These are phyloP conservation scores for Sitobion miscanthi DNA, from an alignment of 1,140 invertebrate species.

Conservation along the genomic window DNA sequence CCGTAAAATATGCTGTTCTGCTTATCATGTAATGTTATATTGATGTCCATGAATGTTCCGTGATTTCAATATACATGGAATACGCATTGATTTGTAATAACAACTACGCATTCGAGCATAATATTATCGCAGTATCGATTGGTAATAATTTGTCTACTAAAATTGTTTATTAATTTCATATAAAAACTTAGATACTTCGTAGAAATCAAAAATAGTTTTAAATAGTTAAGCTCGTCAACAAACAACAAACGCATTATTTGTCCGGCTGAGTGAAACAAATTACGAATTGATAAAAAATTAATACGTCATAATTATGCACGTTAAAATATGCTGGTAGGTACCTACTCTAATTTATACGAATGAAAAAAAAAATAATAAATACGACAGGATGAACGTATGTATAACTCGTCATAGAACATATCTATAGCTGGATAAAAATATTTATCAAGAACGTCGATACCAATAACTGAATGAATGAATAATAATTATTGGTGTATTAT, in stretches of 20 bases:
- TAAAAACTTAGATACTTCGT: not conserved
- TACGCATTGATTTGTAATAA: not conserved
- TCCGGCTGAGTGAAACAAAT: not conserved
- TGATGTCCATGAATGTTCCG: too few species aligned
- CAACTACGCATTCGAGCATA: not conserved
- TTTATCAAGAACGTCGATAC: not conserved
- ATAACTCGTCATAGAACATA: not conserved
- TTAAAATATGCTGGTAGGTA: not conserved
- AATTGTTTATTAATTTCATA: not conserved
- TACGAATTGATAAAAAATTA: not conserved
- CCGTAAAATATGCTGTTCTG: not conserved
- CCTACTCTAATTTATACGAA: not conserved
- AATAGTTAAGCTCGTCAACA: not conserved
- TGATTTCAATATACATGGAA: not conserved
- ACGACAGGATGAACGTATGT: not conserved
- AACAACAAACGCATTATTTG: not conserved
- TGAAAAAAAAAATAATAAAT: not conserved
- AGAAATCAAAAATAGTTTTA: not conserved
- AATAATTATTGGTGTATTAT: slow-evolving; percentile 2
- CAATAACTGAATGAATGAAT: not conserved
- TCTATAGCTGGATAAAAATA: not conserved
- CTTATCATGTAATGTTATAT: not conserved
- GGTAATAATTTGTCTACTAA: not conserved
- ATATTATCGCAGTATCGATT: not conserved
- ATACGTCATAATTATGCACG: not conserved